Conservation (phyloP, 2,888 invertebrate species). For the Lycophotia porphyrea region DNA sequence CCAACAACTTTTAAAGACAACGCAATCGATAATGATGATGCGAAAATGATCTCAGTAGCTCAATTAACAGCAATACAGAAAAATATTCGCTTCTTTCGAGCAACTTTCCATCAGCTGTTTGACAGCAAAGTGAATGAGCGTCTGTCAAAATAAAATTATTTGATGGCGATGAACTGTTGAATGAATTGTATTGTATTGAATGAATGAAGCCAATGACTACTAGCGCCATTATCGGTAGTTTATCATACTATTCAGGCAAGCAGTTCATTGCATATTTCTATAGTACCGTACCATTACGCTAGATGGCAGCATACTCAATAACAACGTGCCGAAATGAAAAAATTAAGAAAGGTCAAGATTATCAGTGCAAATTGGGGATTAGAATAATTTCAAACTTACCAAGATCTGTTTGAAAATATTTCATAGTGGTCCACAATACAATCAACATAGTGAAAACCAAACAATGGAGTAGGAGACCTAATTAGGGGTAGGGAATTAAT, state of each 20-base stretch:
- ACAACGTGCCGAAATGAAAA: not conserved
- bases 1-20: slow-evolving; percentile 28
- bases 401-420: slow-evolving; percentile 51
- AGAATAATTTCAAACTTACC: slow-evolving; percentile 40
- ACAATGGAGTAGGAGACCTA: slow-evolving; percentile 25
- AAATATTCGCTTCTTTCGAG: not conserved
- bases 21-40: slow-evolving; percentile 26
- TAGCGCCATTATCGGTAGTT: slow-evolving; percentile 32
- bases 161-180: slow-evolving; percentile 12
- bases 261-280: not conserved
- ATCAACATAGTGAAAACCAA: slow-evolving; percentile 40
- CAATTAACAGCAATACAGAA: slow-evolving; percentile 13
- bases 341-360: not conserved
- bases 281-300: slow-evolving; percentile 12
- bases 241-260: not conserved
- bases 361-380: not conserved
- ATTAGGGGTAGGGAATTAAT: slow-evolving; percentile 32
- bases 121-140: slow-evolving; percentile 31
- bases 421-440: slow-evolving; percentile 48
- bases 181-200: slow-evolving; percentile 32
- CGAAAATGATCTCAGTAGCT: slow-evolving; percentile 29
- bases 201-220: slow-evolving; percentile 30
- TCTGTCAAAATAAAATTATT: not conserved
- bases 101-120: slow-evolving; percentile 66
- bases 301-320: slow-evolving; percentile 47